Base-by-base conservation (phyloP, 2,113 vertebrate genomes). In the Pluvialis apricaria region DNA sequence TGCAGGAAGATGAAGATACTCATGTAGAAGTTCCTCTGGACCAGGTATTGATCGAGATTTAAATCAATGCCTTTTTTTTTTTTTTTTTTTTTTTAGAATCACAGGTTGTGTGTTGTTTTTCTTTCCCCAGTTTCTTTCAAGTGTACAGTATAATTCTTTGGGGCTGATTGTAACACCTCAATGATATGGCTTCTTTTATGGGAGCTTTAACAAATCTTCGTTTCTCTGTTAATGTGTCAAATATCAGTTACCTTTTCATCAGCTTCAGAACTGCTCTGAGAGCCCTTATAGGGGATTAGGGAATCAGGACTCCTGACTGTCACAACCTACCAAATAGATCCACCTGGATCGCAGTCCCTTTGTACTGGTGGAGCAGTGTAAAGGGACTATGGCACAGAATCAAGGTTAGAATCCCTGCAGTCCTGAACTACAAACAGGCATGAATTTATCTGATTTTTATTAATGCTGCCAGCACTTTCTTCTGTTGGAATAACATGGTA, bases 11-110 rank as follows among this genome's bases (percentile, higher is more conserved):
- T 88, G 98, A 98, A 97, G 98, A 97, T 13, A 97, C 96, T 42
- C 94, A 95, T 80, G 96, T 98, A 36, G 98, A 98, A 96, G 88
- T 98, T 97, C 98, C 98, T 5, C 90, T 98, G 32, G 98, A 99
- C 75, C 98, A 98, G 98, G 98, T 98, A 98, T 82, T 78, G 78
- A 66, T 13, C 2, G 5, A 76, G 38, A 2, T 89, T 84, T 71
- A 84, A 78, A 64, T 29, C 71, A 92, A 44, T 40, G 22, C 4
- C 5, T 54, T 19, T 45, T n/a, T 45, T 45, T 44, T n/a, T 36
- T 36, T 22, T 24, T 36, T 57, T 55, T 45, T 40, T 36, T 32
- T 36, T 54, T 38, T 7, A 31, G 10, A 22, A n/a, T 58, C 28
- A 61, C 22, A 72, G 15, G 4, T 38, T 42, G 1, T 57, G 6